A percentile compares a stretch with the other conserved stretches of the same genome.
phyloP scores from a whole-genome alignment of 2,888 invertebrate genomes.

The Ferrisia virgata region DNA sequence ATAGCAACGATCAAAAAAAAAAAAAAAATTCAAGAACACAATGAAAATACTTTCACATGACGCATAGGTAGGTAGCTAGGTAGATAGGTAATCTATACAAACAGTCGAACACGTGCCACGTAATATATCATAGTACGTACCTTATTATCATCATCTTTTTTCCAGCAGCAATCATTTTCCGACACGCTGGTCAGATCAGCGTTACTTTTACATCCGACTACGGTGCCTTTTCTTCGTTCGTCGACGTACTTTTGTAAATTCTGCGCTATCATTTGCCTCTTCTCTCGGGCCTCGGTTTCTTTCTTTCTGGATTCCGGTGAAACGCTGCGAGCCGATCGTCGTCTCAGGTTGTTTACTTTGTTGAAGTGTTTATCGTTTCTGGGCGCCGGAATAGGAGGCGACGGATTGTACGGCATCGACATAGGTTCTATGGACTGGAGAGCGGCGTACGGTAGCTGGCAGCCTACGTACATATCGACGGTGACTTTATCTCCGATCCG shows the following conservation, averaged over 20 bases:
- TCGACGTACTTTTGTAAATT: slow-evolving; percentile 41
- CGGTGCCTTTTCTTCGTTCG: not conserved
- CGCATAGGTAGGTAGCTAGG: too few species aligned
- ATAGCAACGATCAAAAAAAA: too few species aligned
- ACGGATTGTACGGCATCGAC: slow-evolving; percentile 39
- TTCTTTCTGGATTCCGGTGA: slow-evolving; percentile 45
- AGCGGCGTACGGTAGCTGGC: slow-evolving; percentile 45
- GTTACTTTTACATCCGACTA: slow-evolving; percentile 35
- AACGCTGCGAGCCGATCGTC: slow-evolving; percentile 40
- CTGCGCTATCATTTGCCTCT: slow-evolving; percentile 36
- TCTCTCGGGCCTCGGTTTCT: slow-evolving; percentile 31
- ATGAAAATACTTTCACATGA: too few species aligned
- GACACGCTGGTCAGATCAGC: slow-evolving; percentile 37
- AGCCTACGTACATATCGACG: slow-evolving; percentile 26
- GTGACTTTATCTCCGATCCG: slow-evolving; percentile 53
- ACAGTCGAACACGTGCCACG: too few species aligned
- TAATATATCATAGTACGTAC: too few species aligned
- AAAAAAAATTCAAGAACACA: too few species aligned
- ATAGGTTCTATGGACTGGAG: slow-evolving; percentile 37
- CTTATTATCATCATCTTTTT: slow-evolving; percentile 27
- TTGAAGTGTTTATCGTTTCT: not conserved
- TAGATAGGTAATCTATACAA: too few species aligned
- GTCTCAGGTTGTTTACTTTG: slow-evolving; percentile 1
- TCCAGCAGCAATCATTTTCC: slow-evolving; percentile 37
- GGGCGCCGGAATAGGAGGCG: not conserved